phyloP scores from a whole-genome alignment of 2,113 vertebrate genomes.

The Sturnira hondurensis region DNA sequence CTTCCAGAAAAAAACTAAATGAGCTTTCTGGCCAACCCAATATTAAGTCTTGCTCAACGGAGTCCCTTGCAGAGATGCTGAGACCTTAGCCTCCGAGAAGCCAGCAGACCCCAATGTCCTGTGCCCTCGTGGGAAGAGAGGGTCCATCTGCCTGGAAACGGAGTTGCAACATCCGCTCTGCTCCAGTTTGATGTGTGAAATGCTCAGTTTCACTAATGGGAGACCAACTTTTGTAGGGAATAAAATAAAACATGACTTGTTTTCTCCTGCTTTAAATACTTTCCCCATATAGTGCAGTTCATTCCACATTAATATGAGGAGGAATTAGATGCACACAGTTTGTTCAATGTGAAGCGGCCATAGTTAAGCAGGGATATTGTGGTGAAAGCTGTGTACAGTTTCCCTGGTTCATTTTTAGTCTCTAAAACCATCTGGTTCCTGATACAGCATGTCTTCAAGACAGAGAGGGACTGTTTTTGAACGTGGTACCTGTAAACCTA shows the following conservation, averaged over 20 bases:
- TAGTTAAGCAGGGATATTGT: background rate
- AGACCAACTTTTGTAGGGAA: background rate
- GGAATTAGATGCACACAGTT: background rate
- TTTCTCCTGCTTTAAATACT: background rate
- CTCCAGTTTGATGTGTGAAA: background rate
- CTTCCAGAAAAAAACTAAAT: no score
- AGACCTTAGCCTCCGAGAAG: background rate
- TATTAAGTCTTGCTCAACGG: fast-evolving
- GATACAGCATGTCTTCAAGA: background rate
- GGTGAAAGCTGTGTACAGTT: background rate
- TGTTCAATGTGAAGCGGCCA: background rate
- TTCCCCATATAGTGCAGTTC: background rate
- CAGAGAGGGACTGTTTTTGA: background rate
- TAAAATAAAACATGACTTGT: background rate
- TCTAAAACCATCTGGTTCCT: background rate
- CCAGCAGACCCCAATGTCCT: background rate
- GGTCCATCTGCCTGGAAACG: background rate
- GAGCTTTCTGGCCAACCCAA: no score
- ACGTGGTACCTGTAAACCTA: background rate
- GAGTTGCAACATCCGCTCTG: background rate
- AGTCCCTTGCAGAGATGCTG: fast-evolving
- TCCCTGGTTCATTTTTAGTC: background rate
- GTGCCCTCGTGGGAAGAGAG: no score
- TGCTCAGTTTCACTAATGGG: background rate
- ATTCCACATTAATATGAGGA: background rate